Percentiles rank a stretch among this genome's conserved stretches.
Conservation (phyloP, 1,140 invertebrate genomes). For the Ips typographus region DNA sequence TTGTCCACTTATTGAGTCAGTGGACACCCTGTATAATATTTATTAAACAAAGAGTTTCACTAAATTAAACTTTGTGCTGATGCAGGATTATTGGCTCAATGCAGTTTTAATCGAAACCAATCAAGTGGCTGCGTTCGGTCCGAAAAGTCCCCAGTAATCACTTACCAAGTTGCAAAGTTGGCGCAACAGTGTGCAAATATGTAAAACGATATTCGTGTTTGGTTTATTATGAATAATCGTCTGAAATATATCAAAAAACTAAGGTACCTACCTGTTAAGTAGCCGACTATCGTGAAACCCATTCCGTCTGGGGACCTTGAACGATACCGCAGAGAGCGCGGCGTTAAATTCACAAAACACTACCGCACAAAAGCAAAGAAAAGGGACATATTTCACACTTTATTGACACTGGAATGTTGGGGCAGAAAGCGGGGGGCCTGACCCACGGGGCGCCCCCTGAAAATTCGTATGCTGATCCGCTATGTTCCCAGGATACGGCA, state of each 20-base stretch:
- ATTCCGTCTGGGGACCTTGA: constrained; percentile 25
- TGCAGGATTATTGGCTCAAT: too few relatives aligned
- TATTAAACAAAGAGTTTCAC: too few relatives aligned
- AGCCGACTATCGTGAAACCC: constrained; percentile 13
- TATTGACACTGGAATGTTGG: constrained; percentile 22
- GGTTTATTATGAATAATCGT: neutral
- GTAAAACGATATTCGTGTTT: neutral
- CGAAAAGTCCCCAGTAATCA: too few relatives aligned
- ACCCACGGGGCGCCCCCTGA: constrained; percentile 4
- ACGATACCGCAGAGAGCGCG: neutral
- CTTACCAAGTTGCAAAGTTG: too few relatives aligned
- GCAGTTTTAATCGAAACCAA: too few relatives aligned
- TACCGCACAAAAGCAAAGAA: constrained; percentile 4
- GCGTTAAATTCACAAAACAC: constrained; percentile 18
- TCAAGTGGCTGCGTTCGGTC: too few relatives aligned
- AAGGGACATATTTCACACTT: constrained; percentile 23
- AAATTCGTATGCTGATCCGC: constrained; percentile 3
- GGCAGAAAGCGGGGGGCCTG: neutral
- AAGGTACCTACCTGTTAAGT: constrained; percentile 16
- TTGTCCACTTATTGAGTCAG: too few relatives aligned
- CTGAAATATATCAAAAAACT: constrained; percentile 21
- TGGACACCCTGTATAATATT: too few relatives aligned
- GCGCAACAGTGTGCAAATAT: neutral
- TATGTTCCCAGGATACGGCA: neutral
- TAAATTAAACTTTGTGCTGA: too few relatives aligned